Conservation (phyloP, 1,140 invertebrate genomes). For the Drosophila saltans region DNA sequence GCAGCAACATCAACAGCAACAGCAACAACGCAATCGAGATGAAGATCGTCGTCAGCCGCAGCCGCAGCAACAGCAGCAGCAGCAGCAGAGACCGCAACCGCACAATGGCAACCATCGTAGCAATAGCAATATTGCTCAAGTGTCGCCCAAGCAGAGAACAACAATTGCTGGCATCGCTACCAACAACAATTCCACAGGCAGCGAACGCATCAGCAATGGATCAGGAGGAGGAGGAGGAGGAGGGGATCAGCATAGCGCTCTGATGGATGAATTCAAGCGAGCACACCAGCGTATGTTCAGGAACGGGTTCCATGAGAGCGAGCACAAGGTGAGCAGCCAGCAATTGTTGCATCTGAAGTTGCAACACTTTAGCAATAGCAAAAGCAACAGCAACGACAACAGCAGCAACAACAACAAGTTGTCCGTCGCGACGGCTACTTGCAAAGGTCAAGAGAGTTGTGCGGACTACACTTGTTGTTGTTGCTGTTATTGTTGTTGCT, state of each 20-base stretch:
- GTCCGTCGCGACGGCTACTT: slow-evolving; percentile 36
- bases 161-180: slow-evolving; percentile 49
- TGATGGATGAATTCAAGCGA: slow-evolving; percentile 94
- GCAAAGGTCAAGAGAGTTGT: slow-evolving; percentile 67
- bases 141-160: slow-evolving; percentile 56
- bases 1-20: not conserved
- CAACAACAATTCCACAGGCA: slow-evolving; percentile 39
- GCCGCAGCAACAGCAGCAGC: not conserved
- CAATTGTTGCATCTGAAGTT: slow-evolving; percentile 34
- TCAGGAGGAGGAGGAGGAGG: slow-evolving; percentile 46
- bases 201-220: slow-evolving; percentile 55
- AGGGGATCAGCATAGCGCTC: slow-evolving; percentile 88
- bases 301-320: slow-evolving; percentile 82
- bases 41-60: slow-evolving; percentile 31
- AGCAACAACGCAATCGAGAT: slow-evolving; percentile 14
- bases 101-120: slow-evolving; percentile 51
- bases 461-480: slow-evolving; percentile 48
- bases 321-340: slow-evolving; percentile 77
- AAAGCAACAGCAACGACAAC: slow-evolving; percentile 22
- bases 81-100: slow-evolving; percentile 12
- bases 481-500: slow-evolving; percentile 34
- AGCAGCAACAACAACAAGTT: slow-evolving; percentile 3
- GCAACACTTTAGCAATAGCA: slow-evolving; percentile 31
- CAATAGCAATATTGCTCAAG: slow-evolving; percentile 43
- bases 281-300: slow-evolving; percentile 93